These are phyloP conservation scores for Heteronetta atricapilla DNA, from an alignment of 2,113 vertebrate species.

Conservation along the genomic window DNA sequence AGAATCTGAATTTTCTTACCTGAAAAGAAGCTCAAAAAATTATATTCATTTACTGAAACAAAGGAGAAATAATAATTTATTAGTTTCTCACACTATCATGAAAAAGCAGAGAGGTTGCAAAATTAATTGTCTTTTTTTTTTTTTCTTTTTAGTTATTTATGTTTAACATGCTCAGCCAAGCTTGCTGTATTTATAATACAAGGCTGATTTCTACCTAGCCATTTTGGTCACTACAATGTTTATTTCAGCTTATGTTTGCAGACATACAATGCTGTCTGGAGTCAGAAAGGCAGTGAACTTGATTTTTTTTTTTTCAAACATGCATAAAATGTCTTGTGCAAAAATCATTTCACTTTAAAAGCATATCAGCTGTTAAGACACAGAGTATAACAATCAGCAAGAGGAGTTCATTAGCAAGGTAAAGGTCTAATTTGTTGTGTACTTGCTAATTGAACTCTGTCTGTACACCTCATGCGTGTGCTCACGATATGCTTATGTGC, in stretches of 20 bases:
- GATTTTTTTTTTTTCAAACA: neutral
- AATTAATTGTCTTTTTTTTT: neutral
- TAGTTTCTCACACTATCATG: neutral
- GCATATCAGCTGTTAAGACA: neutral
- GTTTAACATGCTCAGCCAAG: neutral
- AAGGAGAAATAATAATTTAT: neutral
- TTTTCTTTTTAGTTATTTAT: neutral
- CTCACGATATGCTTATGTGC: neutral
- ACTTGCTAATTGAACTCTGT: neutral
- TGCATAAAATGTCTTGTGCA: neutral
- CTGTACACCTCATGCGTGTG: neutral
- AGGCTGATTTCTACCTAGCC: neutral
- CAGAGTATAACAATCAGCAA: neutral
- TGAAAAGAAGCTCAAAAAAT: neutral
- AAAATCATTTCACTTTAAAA: neutral
- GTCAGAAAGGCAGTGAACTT: neutral
- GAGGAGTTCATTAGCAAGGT: neutral
- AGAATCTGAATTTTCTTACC: neutral
- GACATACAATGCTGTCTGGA: neutral
- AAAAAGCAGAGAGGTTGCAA: neutral
- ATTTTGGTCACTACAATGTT: neutral
- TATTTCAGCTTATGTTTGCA: neutral
- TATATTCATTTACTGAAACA: neutral
- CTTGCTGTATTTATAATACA: neutral
- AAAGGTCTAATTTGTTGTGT: neutral